phyloP scores from a whole-genome alignment of 2,888 invertebrate species.

The Oscheius sp. region DNA sequence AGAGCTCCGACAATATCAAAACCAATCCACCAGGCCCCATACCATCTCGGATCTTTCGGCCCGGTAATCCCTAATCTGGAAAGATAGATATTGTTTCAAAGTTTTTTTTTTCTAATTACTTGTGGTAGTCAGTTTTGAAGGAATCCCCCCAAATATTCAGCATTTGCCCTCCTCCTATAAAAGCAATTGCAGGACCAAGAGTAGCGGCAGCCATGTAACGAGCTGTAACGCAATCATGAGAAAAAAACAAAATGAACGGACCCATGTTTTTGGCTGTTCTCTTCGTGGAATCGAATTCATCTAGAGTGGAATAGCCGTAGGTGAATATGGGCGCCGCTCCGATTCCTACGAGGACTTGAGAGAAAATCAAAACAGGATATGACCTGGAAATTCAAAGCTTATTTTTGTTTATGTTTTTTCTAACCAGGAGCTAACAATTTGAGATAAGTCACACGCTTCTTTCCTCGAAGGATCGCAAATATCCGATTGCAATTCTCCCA shows the following conservation, averaged over 20 bases:
- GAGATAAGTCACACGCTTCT: conserved; percentile 4
- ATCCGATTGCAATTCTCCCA: conserved; percentile 32
- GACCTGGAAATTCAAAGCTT: conserved; percentile 34
- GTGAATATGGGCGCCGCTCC: conserved; percentile 57
- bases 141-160: conserved; percentile 77
- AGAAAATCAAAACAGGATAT: conserved; percentile 41
- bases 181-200: conserved; percentile 84
- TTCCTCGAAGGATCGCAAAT: conserved; percentile 8
- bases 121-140: conserved; percentile 38
- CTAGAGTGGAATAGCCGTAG: conserved; percentile 54
- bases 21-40: conserved; percentile 74
- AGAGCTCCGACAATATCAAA: conserved; percentile 71
- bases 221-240: conserved; percentile 74
- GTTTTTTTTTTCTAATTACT: conserved; percentile 30
- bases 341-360: conserved; percentile 53
- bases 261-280: conserved; percentile 53
- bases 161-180: conserved; percentile 83
- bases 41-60: conserved; percentile 68
- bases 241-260: conserved; percentile 17
- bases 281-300: conserved; percentile 54
- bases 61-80: conserved; percentile 47
- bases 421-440: conserved; percentile 20
- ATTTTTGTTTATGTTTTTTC: background rate
- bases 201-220: conserved; percentile 83
- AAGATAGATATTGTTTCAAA: background rate